Percentiles rank a stretch among this genome's conserved stretches.
Conservation (phyloP, 2,113 vertebrate genomes). For the Pterocles burchelli region DNA sequence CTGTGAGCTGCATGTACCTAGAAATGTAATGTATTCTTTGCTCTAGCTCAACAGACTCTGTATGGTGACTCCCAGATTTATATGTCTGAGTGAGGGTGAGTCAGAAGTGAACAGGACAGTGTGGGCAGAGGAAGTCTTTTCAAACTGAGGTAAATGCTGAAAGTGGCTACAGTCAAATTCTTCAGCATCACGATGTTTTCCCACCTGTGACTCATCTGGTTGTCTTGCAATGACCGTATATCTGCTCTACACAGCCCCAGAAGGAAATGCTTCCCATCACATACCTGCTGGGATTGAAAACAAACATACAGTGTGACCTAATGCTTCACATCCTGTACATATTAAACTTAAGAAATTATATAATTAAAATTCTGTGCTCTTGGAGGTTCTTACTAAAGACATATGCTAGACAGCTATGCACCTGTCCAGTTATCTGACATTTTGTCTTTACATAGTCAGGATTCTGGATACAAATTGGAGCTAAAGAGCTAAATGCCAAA, state of each 20-base stretch:
- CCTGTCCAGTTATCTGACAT: neutral
- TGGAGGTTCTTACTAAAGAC: neutral
- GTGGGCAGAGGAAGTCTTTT: neutral
- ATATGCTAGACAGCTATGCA: neutral
- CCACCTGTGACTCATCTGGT: neutral
- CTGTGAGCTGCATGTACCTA: neutral
- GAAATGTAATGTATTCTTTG: neutral
- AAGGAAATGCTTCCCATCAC: neutral
- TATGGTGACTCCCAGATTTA: neutral
- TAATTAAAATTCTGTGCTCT: neutral
- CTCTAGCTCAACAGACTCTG: neutral
- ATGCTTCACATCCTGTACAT: neutral
- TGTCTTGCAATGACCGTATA: neutral
- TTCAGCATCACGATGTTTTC: neutral
- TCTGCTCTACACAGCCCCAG: neutral
- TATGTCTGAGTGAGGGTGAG: neutral
- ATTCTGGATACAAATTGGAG: neutral
- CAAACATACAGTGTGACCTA: neutral
- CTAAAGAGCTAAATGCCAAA: slow-evolving; percentile 9
- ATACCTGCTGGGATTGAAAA: slow-evolving; percentile 8
- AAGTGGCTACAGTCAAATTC: neutral
- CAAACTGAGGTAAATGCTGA: neutral
- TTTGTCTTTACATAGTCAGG: neutral
- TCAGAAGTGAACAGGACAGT: neutral
- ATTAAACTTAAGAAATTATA: neutral